Percentiles rank a stretch among this genome's conserved stretches.
Evolutionary conservation across 2,113 vertebrate species (phyloP).

Genomic region (Sylvilagus bachmani): DNA sequence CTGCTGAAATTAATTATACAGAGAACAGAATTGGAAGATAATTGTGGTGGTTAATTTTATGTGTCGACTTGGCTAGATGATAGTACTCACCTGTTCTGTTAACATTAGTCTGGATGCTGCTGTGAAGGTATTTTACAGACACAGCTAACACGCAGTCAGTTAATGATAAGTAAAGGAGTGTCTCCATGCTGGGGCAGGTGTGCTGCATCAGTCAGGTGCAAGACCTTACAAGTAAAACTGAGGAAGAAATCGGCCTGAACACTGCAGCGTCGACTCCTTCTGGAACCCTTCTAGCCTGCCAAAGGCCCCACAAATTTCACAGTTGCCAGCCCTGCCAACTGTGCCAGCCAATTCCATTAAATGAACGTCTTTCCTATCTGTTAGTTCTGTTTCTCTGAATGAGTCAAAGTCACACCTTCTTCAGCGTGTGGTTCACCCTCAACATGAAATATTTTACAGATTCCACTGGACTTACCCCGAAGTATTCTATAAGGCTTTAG

Average conservation of each 20-base stretch:
- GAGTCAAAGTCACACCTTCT: not conserved
- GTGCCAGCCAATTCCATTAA: not conserved
- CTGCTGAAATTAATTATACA: not conserved
- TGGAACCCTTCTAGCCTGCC: not conserved
- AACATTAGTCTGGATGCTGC: not conserved
- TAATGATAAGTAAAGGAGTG: not conserved
- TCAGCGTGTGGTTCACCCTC: not conserved
- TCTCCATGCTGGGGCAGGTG: not conserved
- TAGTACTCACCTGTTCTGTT: not conserved
- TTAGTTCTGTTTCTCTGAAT: not conserved
- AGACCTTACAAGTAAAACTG: constrained; percentile 11
- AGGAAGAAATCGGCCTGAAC: not conserved
- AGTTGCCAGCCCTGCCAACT: not conserved
- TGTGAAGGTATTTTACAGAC: not conserved
- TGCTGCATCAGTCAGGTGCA: not conserved
- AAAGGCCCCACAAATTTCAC: not conserved
- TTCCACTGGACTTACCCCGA: constrained; percentile 87
- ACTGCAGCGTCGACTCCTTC: not conserved
- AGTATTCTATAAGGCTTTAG: constrained; percentile 92
- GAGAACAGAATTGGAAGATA: not conserved
- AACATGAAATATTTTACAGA: constrained; percentile 16
- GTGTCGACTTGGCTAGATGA: not conserved
- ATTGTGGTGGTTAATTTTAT: not conserved
- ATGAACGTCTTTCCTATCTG: not conserved
- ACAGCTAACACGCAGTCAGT: not conserved